Evolutionary conservation across 2,797 vertebrate genomes (phyloP).

Genomic region (Acanthurus tractus): DNA sequence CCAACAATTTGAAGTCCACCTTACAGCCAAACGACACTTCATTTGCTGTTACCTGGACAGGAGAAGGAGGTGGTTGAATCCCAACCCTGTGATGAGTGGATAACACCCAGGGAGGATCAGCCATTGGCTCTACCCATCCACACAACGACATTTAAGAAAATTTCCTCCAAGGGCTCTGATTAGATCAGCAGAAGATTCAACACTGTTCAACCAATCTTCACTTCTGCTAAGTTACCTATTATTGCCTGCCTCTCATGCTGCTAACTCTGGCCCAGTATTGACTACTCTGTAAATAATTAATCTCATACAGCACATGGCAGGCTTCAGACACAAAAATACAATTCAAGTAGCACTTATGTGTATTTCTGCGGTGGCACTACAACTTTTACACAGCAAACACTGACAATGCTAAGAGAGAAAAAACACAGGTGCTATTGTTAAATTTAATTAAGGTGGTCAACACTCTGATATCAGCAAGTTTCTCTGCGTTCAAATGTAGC

Average conservation of each 20-base stretch:
- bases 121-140: no score
- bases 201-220: no score
- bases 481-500: background rate
- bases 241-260: background rate
- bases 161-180: no score
- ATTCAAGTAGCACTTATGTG: background rate
- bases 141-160: no score
- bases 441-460: background rate
- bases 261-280: background rate
- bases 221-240: background rate
- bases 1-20: no score
- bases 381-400: background rate
- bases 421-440: background rate
- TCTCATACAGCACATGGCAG: background rate
- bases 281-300: background rate
- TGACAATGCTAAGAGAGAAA: background rate
- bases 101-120: no score
- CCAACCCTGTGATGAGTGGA: no score
- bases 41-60: no score
- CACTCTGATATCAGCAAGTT: accelerated
- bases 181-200: no score
- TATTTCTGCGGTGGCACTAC: background rate
- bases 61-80: no score
- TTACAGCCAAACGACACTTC: no score
- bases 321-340: background rate